A percentile compares a stretch with the other conserved stretches of the same genome.
These are phyloP conservation scores for Odontomyia ornata DNA, from an alignment of 2,888 invertebrate species.

Conservation along the genomic window DNA sequence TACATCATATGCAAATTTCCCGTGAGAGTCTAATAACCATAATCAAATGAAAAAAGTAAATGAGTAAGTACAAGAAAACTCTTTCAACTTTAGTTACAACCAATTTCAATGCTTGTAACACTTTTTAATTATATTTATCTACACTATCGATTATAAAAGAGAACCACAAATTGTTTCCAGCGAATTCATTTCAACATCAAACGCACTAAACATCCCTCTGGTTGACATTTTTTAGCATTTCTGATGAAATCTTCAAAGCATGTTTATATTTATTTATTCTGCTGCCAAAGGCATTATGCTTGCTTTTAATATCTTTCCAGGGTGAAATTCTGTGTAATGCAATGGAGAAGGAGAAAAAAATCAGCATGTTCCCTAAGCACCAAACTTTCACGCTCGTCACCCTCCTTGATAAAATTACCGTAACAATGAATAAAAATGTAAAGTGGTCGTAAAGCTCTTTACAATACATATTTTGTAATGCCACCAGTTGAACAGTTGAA, in stretches of 20 bases:
- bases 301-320: background rate
- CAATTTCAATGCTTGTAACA: no score
- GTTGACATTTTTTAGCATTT: no score
- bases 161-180: no score
- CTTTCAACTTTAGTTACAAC: no score
- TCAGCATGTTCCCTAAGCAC: background rate
- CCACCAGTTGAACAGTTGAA: background rate
- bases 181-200: no score
- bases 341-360: background rate
- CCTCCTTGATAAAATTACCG: conserved; percentile 21
- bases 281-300: background rate
- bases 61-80: no score
- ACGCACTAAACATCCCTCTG: no score
- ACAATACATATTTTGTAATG: conserved; percentile 22
- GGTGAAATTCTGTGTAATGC: background rate
- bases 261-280: background rate
- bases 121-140: no score
- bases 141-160: no score
- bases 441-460: conserved; percentile 40
- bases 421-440: conserved; percentile 43
- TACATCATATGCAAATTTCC: no score
- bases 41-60: no score
- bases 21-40: no score
- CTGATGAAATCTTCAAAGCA: background rate
- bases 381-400: background rate